Percentiles rank a stretch among this genome's conserved stretches.
Evolutionary conservation across 2,888 invertebrate genomes (phyloP).

Genomic region (Tachina grossa): DNA sequence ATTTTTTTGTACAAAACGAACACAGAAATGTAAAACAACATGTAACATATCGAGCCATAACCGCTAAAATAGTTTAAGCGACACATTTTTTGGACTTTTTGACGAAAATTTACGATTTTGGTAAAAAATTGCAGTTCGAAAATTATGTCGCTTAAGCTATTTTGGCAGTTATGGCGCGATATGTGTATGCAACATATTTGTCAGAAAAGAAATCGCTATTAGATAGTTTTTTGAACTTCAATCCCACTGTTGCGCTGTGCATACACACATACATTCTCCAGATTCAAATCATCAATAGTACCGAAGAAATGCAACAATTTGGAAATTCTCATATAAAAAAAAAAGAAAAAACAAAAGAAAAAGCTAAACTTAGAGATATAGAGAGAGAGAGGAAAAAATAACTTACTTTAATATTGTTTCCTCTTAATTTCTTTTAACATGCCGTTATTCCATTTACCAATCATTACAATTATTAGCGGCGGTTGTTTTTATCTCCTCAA

Average conservation of each 20-base stretch:
- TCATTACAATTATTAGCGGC: conserved; percentile 71
- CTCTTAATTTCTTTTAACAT: conserved; percentile 70
- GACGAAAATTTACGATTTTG: too few relatives aligned
- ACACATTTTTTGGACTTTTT: too few relatives aligned
- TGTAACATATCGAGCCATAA: too few relatives aligned
- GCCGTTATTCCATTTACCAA: conserved; percentile 71
- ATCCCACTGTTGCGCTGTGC: conserved; percentile 19
- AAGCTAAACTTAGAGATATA: neutral
- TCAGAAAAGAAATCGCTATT: too few relatives aligned
- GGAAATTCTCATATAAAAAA: conserved; percentile 34
- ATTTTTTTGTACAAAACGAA: too few relatives aligned
- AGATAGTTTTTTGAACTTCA: neutral
- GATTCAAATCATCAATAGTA: conserved; percentile 30
- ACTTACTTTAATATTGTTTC: conserved; percentile 70
- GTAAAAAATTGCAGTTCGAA: too few relatives aligned
- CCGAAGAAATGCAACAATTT: conserved; percentile 36
- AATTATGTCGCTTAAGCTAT: too few relatives aligned
- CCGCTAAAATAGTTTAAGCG: too few relatives aligned
- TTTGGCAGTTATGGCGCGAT: too few relatives aligned
- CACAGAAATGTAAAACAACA: too few relatives aligned
- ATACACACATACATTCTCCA: neutral
- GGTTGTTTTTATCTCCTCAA: conserved; percentile 69
- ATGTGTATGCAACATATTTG: too few relatives aligned
- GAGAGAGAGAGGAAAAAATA: conserved; percentile 21
- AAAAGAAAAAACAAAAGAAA: conserved; percentile 12